These are phyloP conservation scores for Adoxophyes honmai DNA, from an alignment of 1,140 invertebrate genomes.

Conservation along the genomic window DNA sequence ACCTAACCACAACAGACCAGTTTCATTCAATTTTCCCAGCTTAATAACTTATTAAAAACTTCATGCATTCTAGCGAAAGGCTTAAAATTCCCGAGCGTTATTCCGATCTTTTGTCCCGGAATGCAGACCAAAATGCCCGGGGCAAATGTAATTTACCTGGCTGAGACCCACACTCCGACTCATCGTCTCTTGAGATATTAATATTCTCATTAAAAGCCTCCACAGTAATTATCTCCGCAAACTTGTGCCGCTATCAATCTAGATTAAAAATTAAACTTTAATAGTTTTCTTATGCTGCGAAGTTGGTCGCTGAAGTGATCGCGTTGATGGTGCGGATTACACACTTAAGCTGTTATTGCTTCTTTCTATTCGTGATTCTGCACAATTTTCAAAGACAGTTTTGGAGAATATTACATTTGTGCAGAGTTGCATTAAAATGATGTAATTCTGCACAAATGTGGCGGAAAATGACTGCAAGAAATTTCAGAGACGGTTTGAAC, in stretches of 20 bases:
- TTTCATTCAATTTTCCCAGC: neutral
- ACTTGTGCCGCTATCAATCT: constrained; percentile 24
- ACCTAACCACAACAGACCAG: too few species aligned
- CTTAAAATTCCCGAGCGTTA: constrained; percentile 4
- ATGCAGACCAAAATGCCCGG: constrained; percentile 6
- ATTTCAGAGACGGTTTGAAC: too few species aligned
- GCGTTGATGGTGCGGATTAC: too few species aligned
- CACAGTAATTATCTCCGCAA: constrained; percentile 23
- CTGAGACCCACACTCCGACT: neutral
- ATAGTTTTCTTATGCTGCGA: constrained; percentile 14
- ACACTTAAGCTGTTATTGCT: too few species aligned
- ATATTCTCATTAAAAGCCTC: constrained; percentile 22
- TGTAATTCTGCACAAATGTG: too few species aligned
- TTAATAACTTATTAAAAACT: constrained; percentile 9
- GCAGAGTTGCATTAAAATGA: too few species aligned
- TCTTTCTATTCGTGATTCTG: too few species aligned
- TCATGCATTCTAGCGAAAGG: constrained; percentile 3
- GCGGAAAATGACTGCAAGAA: too few species aligned
- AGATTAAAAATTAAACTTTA: constrained; percentile 23
- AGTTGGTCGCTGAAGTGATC: too few species aligned
- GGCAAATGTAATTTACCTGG: constrained; percentile 5
- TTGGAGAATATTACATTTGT: too few species aligned
- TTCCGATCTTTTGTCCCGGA: constrained; percentile 5
- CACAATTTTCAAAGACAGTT: too few species aligned
- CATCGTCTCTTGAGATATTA: neutral